A percentile compares a stretch with the other conserved stretches of the same genome.
Evolutionary conservation across 1,140 invertebrate species (phyloP).

Genomic region (Phymastichus coffea): DNA sequence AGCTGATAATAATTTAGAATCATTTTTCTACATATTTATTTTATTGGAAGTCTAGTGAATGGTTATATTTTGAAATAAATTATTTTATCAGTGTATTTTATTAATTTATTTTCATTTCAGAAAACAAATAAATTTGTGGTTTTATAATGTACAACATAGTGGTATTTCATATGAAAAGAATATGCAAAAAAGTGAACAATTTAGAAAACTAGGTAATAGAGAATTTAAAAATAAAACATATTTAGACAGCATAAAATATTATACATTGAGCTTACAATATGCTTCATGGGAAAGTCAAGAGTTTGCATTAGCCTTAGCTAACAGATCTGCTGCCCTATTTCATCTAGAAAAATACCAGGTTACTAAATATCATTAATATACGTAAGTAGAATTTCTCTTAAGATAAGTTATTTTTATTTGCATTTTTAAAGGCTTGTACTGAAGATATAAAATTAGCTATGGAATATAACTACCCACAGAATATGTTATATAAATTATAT

Average conservation of each 20-base stretch:
- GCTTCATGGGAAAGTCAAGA: slow-evolving; percentile 43
- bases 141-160: slow-evolving; percentile 30
- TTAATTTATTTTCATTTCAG: slow-evolving; percentile 31
- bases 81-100: neutral
- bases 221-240: slow-evolving; percentile 48
- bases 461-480: slow-evolving; percentile 44
- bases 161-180: slow-evolving; percentile 34
- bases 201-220: slow-evolving; percentile 44
- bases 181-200: slow-evolving; percentile 33
- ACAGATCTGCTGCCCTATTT: slow-evolving; percentile 54
- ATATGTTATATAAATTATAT: slow-evolving; percentile 49
- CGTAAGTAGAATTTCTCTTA: neutral
- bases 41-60: neutral
- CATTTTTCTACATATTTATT: neutral
- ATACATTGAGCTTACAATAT: slow-evolving; percentile 49
- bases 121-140: slow-evolving; percentile 34
- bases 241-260: slow-evolving; percentile 39
- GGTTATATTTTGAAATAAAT: neutral
- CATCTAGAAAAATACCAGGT: slow-evolving; percentile 46
- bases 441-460: slow-evolving; percentile 50
- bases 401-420: neutral
- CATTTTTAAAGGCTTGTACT: slow-evolving; percentile 44
- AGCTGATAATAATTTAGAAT: neutral
- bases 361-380: slow-evolving; percentile 24
- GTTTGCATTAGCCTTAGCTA: slow-evolving; percentile 49